Conservation (phyloP, 2,888 invertebrate genomes). For the Druceiella hillmani region DNA sequence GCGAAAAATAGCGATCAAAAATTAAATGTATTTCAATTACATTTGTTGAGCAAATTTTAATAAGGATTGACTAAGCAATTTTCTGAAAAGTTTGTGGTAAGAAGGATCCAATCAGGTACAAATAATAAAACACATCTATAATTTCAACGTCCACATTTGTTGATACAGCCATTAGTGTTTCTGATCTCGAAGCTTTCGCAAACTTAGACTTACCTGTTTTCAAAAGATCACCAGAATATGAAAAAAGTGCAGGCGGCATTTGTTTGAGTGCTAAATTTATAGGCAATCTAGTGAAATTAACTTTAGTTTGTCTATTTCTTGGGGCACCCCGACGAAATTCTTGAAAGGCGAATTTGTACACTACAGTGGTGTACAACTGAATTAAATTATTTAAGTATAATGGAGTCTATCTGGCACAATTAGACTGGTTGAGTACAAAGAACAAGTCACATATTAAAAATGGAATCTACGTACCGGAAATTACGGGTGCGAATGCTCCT, state of each 20-base stretch:
- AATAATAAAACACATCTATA: conserved; percentile 27
- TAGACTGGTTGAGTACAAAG: too few species aligned
- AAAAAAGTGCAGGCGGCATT: conserved; percentile 16
- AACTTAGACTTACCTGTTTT: conserved; percentile 20
- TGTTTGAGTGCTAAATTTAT: conserved; percentile 13
- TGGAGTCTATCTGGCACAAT: too few species aligned
- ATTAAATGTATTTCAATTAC: conserved; percentile 26
- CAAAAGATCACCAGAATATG: conserved; percentile 16
- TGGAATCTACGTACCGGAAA: too few species aligned
- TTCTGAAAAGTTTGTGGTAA: conserved; percentile 27
- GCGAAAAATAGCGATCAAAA: conserved; percentile 28
- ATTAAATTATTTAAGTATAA: too few species aligned
- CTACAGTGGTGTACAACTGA: too few species aligned
- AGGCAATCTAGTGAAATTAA: too few species aligned
- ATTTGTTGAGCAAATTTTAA: too few species aligned
- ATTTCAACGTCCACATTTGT: conserved; percentile 22
- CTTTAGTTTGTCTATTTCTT: too few species aligned
- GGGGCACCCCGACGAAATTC: too few species aligned
- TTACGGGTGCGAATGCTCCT: too few species aligned
- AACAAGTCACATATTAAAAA: too few species aligned
- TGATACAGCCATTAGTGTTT: conserved; percentile 8
- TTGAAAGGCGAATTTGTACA: too few species aligned
- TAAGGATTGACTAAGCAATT: conserved; percentile 25
- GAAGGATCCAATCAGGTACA: conserved; percentile 23
- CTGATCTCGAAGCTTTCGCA: conserved; percentile 11